phyloP scores from a whole-genome alignment of 2,113 vertebrate species.

The Lontra canadensis region DNA sequence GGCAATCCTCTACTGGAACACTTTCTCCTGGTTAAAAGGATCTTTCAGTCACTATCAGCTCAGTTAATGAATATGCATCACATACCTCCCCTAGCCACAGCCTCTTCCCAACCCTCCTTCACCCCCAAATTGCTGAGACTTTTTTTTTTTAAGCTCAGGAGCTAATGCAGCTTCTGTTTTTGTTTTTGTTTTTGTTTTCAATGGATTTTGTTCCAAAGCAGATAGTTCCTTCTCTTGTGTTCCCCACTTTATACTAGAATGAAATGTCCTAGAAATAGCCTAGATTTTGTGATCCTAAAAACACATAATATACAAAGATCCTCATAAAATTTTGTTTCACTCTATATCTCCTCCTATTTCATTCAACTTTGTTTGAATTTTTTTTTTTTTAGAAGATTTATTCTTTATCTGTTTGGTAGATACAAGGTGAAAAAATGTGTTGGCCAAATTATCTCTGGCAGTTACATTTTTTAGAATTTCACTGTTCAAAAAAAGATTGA shows the following conservation, averaged over 20 bases:
- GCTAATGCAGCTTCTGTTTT: neutral
- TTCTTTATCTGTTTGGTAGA: neutral
- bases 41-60: neutral
- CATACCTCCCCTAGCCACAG: neutral
- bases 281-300: neutral
- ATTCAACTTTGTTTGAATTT: neutral
- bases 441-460: neutral
- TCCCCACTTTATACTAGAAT: neutral
- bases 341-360: neutral
- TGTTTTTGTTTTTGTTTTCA: slow-evolving; percentile 2
- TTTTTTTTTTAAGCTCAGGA: neutral
- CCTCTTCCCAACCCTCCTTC: neutral
- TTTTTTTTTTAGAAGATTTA: neutral
- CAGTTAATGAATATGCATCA: slow-evolving; percentile 62
- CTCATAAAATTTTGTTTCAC: neutral
- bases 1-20: neutral
- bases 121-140: neutral
- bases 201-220: neutral
- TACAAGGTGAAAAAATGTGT: neutral
- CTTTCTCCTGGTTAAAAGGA: neutral
- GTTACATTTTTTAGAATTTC: neutral
- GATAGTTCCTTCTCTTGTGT: neutral
- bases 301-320: neutral
- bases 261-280: neutral
- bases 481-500: neutral